Evolutionary conservation across 2,888 invertebrate genomes (phyloP), one percentile per base, ranked within the genome.

Genomic region (Siphlonurus alternatus): DNA sequence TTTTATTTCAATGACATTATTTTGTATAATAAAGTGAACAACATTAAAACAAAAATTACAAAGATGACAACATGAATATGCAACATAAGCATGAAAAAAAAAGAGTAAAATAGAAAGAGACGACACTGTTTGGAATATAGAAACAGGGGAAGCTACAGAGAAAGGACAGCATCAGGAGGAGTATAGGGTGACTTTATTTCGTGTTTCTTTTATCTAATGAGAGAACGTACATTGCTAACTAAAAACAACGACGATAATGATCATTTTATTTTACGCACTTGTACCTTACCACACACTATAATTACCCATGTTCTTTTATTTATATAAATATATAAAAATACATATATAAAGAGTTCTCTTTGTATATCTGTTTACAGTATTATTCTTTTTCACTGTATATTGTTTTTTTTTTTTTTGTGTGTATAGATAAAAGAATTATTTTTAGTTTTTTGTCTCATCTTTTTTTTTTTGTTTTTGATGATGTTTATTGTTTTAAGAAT

Each of bases 141-240:
- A 38, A 5, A 10, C 5, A 38, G 38, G 7, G 15, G 38, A 10
- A 38, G 7, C 5, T 38, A 38, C 15, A 38, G 5, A 38, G 7
- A 38, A 38, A 15, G 15, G 38, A 15, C 7, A 38, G 38, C 5
- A 38, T 10, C 7, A 15, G 38, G 15, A 15, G 15, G 15, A 15
- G 38, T 38, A 10, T 38, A 10, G 38, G 15, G 7, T 56, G 5
- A 7, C 5, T 22, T 10, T 56, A 18, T 56, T 56, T 56, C 56
- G 56, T 56, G 56, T n/a, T 56, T 56, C 56, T 56, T 56, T 56
- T 56, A 56, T 56, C 56, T 56, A 56, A 56, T 56, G 56, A 56
- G 56, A 5, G 53, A 56, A 10, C 38, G 15, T 38, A 38, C 38
- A 38, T 10, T 10, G 15, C 5, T 10, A 56, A 56, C 5, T 10